Base-by-base conservation (phyloP, 2,797 vertebrate species). In the Eutrigla gurnardus region DNA sequence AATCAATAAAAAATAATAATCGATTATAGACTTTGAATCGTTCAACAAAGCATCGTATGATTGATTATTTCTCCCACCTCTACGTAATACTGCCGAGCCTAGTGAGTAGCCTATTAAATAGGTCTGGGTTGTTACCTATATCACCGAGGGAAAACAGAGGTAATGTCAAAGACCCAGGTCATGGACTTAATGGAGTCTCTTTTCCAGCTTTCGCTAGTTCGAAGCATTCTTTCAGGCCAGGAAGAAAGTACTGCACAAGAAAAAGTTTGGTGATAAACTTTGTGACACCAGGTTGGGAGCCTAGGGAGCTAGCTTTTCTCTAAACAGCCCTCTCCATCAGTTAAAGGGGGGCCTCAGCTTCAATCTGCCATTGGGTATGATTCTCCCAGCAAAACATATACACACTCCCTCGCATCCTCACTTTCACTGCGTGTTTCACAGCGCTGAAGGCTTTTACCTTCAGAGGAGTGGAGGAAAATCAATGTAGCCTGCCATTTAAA, bases 401-500 rank as follows among this genome's bases (percentile, higher is more conserved):
- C 64, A 64, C 32, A 73, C 52, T 46, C 62, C 13, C 46, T 54
- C 32, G 3, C 50, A 74, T 4, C 61, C 42, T 81, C 64, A 79
- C 78, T 76, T 66, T 54, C 74, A 40, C 15, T 59, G 71, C 9
- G 12, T 77, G 70, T 82, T 73, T 74, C 69, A 81, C 63, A 68
- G 54, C 76, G 70, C 43, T 60, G 71, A 86, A 72, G 72, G 77
- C 85, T 83, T 88, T 88, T 85, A 78, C 74, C 73, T 83, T 83
- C 49, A 60, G 46, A 76, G 43, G 14, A 54, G 10, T 13, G 61
- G 54, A 83, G 69, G 63, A 74, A 83, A 90, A 90, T 91, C 88
- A 83, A 91, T 91, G 78, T 18, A n/a, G 43, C 69, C 68, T 87
- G 82, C 73, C 78, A 82, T 87, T 91, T 90, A 77, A 84, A 84